These are phyloP conservation scores for Corydoras maculifer DNA, from an alignment of 2,113 vertebrate species.

Conservation along the genomic window DNA sequence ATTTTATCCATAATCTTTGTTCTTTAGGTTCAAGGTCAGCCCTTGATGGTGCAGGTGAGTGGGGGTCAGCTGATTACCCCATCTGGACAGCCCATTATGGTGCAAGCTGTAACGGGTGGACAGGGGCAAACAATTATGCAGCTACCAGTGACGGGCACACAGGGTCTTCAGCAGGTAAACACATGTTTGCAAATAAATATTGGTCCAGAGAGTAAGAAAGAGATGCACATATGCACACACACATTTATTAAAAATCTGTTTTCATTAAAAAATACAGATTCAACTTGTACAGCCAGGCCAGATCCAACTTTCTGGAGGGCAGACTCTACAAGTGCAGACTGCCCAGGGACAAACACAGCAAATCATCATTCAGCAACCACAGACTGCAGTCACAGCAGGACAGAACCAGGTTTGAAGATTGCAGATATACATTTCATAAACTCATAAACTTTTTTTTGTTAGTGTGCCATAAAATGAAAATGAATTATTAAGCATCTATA, in stretches of 20 bases:
- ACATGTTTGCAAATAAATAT: not conserved
- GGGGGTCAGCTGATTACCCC: conserved; percentile 98
- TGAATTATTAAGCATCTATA: too few relatives aligned
- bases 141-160: conserved; percentile 88
- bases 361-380: conserved; percentile 98
- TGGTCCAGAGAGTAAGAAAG: too few relatives aligned
- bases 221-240: too few relatives aligned
- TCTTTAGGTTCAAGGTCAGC: conserved; percentile 87
- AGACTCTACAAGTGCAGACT: conserved; percentile 90
- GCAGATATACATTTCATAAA: too few relatives aligned
- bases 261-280: conserved; percentile 46
- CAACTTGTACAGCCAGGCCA: conserved; percentile 94
- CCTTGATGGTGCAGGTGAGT: conserved; percentile 97
- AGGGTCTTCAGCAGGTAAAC: conserved; percentile 91
- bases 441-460: not conserved
- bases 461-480: not conserved
- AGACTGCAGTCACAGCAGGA: conserved; percentile 90
- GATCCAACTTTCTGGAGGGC: conserved; percentile 94
- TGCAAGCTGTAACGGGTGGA: conserved; percentile 90
- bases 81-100: conserved; percentile 97
- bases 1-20: not conserved
- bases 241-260: too few relatives aligned
- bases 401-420: conserved; percentile 83
- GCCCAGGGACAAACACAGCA: conserved; percentile 96
- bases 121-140: conserved; percentile 99